Conservation (phyloP, 2,113 vertebrate genomes). For the Crotalus viridis region DNA sequence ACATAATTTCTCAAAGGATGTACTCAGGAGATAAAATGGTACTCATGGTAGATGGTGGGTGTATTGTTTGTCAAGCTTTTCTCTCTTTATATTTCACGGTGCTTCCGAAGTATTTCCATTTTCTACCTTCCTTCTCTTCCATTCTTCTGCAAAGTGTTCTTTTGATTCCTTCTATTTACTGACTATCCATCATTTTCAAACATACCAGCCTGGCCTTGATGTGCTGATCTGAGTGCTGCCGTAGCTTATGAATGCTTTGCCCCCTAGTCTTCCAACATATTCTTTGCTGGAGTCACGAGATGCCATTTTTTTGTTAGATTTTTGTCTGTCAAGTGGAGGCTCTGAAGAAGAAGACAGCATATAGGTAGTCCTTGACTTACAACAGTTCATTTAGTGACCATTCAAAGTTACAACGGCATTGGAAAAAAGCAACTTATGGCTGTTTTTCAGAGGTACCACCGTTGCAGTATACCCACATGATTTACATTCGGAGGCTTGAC, state of each 20-base stretch:
- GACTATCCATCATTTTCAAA: neutral
- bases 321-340: no score
- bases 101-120: neutral
- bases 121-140: neutral
- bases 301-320: neutral
- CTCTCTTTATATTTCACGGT: conserved; percentile 4
- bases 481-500: neutral
- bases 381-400: neutral
- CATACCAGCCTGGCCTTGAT: neutral
- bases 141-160: neutral
- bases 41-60: conserved; percentile 8
- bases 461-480: neutral
- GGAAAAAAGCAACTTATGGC: neutral
- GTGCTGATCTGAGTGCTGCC: neutral
- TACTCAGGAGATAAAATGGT: neutral
- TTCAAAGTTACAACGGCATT: neutral
- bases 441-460: neutral
- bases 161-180: neutral
- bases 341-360: neutral
- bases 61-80: conserved; percentile 23
- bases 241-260: neutral
- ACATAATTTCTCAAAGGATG: neutral
- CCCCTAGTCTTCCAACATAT: neutral
- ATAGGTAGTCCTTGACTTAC: neutral
- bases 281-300: neutral